Evolutionary conservation across 2,888 invertebrate genomes (phyloP).

Genomic region (Morpho helenor): DNA sequence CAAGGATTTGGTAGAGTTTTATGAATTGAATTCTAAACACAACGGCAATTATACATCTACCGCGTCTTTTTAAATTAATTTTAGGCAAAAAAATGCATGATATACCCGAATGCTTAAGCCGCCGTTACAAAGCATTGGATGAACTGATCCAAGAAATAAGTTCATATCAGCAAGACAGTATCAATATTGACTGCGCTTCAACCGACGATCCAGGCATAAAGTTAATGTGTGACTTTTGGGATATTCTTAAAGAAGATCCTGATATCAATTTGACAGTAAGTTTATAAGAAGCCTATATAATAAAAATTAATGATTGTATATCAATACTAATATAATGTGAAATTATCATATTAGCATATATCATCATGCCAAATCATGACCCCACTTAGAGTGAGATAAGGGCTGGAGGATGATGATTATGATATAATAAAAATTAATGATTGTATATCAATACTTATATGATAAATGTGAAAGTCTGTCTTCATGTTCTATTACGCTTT

Average conservation of each 20-base stretch:
- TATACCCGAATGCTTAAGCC: slow-evolving; percentile 51
- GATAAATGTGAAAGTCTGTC: too few species aligned
- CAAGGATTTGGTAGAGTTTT: too few species aligned
- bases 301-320: too few species aligned
- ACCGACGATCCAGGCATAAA: slow-evolving; percentile 42
- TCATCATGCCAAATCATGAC: too few species aligned
- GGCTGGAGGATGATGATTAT: too few species aligned
- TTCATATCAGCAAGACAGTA: slow-evolving; percentile 12
- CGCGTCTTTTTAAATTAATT: not conserved
- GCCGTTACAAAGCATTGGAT: slow-evolving; percentile 51
- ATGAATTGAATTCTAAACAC: too few species aligned
- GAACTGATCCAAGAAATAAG: slow-evolving; percentile 48
- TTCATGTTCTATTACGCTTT: too few species aligned
- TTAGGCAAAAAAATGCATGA: slow-evolving; percentile 35
- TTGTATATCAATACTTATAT: too few species aligned
- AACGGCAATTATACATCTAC: not conserved
- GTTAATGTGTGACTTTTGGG: slow-evolving; percentile 65
- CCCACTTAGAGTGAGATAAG: too few species aligned
- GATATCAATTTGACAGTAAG: slow-evolving; percentile 49
- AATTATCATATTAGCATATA: too few species aligned
- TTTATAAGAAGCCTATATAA: not conserved
- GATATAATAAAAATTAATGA: too few species aligned
- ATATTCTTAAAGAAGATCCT: slow-evolving; percentile 57
- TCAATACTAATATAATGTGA: too few species aligned
- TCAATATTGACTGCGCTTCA: slow-evolving; percentile 18